phyloP scores from a whole-genome alignment of 1,140 invertebrate genomes.

The Drosophila tsacasi region DNA sequence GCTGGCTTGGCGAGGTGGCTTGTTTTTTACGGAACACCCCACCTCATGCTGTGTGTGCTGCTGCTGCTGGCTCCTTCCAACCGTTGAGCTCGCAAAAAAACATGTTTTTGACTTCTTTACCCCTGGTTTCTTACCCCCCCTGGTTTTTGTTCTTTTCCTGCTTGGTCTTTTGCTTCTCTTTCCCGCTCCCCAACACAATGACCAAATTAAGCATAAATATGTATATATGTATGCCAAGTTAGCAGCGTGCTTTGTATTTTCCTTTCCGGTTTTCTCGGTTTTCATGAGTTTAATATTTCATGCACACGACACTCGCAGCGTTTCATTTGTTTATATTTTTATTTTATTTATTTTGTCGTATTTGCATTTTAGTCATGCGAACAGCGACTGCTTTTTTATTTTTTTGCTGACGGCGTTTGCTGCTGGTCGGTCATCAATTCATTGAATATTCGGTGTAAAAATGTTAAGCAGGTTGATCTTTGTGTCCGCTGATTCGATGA shows the following conservation, averaged over 20 bases:
- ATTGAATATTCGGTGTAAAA: slow-evolving; percentile 67
- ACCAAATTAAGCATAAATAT: slow-evolving; percentile 46
- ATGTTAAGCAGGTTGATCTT: slow-evolving; percentile 67
- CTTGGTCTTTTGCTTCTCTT: not conserved
- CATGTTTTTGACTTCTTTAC: slow-evolving; percentile 32
- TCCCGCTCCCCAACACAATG: slow-evolving; percentile 23
- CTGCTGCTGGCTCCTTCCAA: slow-evolving; percentile 15
- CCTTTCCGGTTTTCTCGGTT: slow-evolving; percentile 45
- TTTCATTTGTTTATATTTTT: slow-evolving; percentile 56
- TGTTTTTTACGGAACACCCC: slow-evolving; percentile 6
- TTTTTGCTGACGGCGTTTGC: slow-evolving; percentile 28
- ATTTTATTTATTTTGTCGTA: slow-evolving; percentile 53
- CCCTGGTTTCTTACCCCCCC: not conserved
- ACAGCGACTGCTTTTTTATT: slow-evolving; percentile 13
- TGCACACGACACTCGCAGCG: slow-evolving; percentile 40
- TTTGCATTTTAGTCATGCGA: slow-evolving; percentile 79
- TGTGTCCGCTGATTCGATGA: slow-evolving; percentile 32
- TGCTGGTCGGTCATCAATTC: slow-evolving; percentile 47
- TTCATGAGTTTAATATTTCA: slow-evolving; percentile 47
- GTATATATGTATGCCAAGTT: slow-evolving; percentile 14
- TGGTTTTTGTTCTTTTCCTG: slow-evolving; percentile 10
- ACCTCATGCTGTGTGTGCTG: slow-evolving; percentile 11
- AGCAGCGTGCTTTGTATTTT: slow-evolving; percentile 38
- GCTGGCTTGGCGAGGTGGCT: slow-evolving; percentile 1
- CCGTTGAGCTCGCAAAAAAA: slow-evolving; percentile 17